Base-by-base conservation (phyloP, 2,113 vertebrate species). In the Percina caprodes region DNA sequence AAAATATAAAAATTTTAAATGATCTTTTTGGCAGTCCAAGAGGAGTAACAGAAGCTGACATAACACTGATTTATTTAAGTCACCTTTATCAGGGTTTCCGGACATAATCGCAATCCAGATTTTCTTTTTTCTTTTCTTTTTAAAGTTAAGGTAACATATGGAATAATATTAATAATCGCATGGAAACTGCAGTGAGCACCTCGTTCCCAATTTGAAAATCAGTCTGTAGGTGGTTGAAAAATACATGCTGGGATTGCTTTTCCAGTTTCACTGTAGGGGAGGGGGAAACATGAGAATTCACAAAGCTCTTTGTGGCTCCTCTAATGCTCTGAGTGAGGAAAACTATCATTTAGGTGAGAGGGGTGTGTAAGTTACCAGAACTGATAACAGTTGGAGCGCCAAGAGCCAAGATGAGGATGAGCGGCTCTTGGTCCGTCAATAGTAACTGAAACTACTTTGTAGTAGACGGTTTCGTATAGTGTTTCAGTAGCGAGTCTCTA, bases 241-340 rank as follows among this genome's bases (percentile, higher is more conserved):
- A 72, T 52, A 23, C 86, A 77, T 56, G 55, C 76, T 67, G 72
- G 66, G 16, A 78, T 61, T 70, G 55, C 62, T 51, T 82, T 78
- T 46, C 58, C 46, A 46, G 71, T 69, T 18, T 73, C 68, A 21
- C 67, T 71, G 77, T 55, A 35, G 88, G 55, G 80, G 88, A 76
- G 82, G 56, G 49, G 76, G 89, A 74, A 90, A 88, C 85, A 7
- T 30, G 79, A 93, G 88, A 85, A 87, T 87, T 86, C 87, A 83
- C 90, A 80, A 81, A 89, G 78, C 79, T 72, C 78, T 62, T 61
- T 51, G 48, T 79, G 55, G 69, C 77, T 63, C 24, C 55, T 56
- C 21, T 70, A 65, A 66, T 73, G 49, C 69, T 66, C 84, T 24
- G 26, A 52, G 75, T 5, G 59, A 68, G 55, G 19, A 67, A 61